Base-by-base conservation (phyloP, 2,888 invertebrate genomes). In the Clostera curtula region DNA sequence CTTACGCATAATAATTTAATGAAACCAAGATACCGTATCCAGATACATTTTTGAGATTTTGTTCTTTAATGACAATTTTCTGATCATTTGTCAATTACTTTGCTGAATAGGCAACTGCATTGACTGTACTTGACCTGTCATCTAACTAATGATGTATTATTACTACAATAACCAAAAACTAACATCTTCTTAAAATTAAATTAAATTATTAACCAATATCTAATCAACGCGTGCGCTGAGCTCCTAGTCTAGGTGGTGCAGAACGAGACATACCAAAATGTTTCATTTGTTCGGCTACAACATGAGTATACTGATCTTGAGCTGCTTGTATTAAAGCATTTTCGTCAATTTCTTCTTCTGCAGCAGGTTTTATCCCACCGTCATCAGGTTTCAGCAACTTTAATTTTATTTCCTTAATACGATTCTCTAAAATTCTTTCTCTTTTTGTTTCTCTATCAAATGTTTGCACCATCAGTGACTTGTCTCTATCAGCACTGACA, bases 371-470 rank as follows among this genome's bases (percentile, higher is more conserved):
- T 44, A 51, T 9, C 46, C 53, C 11, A 67, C 76, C 56, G 73
- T 86, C 50, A 63, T 85, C 60, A 19, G 40, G 22, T 46, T 54
- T 63, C 0, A 56, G 28, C n/a, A n/a, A n/a, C 64, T 89, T 90
- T 1, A 91, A 63, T 24, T 88, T 83, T 29, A 93, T 87, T 71
- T 96, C 96, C 47, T 95, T 87, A 34, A 92, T 89, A 49, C 94
- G 88, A 1, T 91, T 89, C 63, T 96, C 95, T 36, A 96, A 80
- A 36, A 96, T 95, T 69, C 93, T 94, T 61, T 96, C 96, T 27
- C 96, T 85, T 24, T 90, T 88, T 27, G 89, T 89, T 75, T 96
- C 95, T 24, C 95, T 85, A 39, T 95, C 95, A 57, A 94, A 89
- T 82, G 91, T 89, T 89, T 93, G 58, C 3, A 62, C 44, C 46